phyloP scores from a whole-genome alignment of 2,888 invertebrate species.

The Harpalus rufipes region DNA sequence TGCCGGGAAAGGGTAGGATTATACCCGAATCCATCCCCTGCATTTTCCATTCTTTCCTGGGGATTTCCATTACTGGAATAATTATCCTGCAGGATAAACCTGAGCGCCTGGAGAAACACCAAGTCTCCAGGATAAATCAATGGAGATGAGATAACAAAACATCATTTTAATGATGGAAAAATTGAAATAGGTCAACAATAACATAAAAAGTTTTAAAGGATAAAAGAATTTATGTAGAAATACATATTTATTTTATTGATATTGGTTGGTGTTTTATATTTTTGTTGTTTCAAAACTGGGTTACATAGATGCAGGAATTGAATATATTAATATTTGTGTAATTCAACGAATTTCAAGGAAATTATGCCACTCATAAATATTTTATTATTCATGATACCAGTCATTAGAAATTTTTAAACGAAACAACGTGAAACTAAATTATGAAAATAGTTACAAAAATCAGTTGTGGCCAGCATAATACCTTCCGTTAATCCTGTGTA shows the following conservation, averaged over 20 bases:
- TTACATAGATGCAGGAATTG: neutral
- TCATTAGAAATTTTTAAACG: neutral
- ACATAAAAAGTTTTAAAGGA: neutral
- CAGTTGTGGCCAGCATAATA: too few species aligned
- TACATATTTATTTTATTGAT: conserved; percentile 19
- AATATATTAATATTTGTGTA: too few species aligned
- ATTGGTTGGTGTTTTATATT: conserved; percentile 11
- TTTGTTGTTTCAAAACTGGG: conserved; percentile 13
- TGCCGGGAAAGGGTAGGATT: conserved; percentile 60
- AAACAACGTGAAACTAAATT: neutral
- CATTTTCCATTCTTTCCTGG: conserved; percentile 39
- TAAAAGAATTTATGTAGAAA: neutral
- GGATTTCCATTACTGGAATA: conserved; percentile 55
- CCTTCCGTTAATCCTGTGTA: too few species aligned
- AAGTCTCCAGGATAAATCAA: neutral
- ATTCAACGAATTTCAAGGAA: neutral
- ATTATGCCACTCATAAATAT: neutral
- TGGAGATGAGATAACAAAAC: too few species aligned
- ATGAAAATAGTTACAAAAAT: too few species aligned
- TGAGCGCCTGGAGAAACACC: neutral
- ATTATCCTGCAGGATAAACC: conserved; percentile 29
- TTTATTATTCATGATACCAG: neutral
- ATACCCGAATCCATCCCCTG: conserved; percentile 51
- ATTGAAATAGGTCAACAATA: conserved; percentile 12
- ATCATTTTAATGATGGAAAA: neutral